Conservation (phyloP, 1,140 invertebrate genomes). For the Bombyx mandarina region DNA sequence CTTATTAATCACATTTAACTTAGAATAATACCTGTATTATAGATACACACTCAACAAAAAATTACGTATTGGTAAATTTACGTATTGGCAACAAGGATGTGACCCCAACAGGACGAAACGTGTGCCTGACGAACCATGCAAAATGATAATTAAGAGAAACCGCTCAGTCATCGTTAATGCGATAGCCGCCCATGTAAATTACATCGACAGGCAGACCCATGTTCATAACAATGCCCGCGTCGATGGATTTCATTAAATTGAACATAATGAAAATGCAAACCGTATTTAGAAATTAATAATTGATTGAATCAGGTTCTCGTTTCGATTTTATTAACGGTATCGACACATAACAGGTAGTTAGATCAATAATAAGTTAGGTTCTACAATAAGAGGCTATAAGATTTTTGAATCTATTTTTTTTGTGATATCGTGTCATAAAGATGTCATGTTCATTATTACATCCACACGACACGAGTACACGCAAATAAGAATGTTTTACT, state of each 20-base stretch:
- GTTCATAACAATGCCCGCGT: slow-evolving; percentile 50
- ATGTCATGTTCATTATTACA: neutral
- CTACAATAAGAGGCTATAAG: neutral
- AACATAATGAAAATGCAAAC: slow-evolving; percentile 36
- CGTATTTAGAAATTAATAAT: neutral
- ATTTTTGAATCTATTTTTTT: neutral
- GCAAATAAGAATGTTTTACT: neutral
- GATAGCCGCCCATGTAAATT: slow-evolving; percentile 61
- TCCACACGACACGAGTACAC: neutral
- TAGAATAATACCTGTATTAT: too few relatives aligned
- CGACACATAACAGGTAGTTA: neutral
- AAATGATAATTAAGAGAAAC: slow-evolving; percentile 69
- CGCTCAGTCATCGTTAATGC: slow-evolving; percentile 65
- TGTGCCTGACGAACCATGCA: slow-evolving; percentile 60
- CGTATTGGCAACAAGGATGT: slow-evolving; percentile 7
- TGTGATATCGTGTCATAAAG: neutral
- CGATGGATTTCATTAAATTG: slow-evolving; percentile 55
- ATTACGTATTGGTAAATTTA: too few relatives aligned
- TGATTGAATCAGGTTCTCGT: too few relatives aligned
- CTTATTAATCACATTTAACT: too few relatives aligned
- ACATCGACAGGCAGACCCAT: slow-evolving; percentile 30
- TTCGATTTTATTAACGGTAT: too few relatives aligned
- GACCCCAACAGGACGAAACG: slow-evolving; percentile 12
- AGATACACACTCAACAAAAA: too few relatives aligned
- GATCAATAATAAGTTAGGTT: neutral